Evolutionary conservation across 2,888 invertebrate genomes (phyloP), one percentile per base, ranked within the genome.

Genomic region (Blera fallax): DNA sequence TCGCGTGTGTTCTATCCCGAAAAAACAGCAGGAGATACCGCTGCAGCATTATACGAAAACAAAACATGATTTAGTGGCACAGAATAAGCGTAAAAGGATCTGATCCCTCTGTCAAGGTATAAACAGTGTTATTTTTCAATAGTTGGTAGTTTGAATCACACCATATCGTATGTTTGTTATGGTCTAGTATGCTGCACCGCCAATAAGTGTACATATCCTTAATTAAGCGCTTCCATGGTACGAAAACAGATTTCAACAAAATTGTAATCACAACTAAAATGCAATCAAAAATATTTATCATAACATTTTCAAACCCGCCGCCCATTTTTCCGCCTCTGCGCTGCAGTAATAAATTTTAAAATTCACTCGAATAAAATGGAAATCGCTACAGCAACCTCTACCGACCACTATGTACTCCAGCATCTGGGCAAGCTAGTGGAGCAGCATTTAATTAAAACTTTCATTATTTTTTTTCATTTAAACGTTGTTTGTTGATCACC

Each of bases 381-480:
- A 48, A 48, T 10, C 3, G 48, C 21, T 48, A 3, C 10, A 54
- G 16, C 29, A 29, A 54, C 16, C 29, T 29, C 29, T n/a, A n/a
- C n/a, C n/a, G 6, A 52, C 27, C 8, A 16, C 29, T 7, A n/a
- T n/a, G n/a, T n/a, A 16, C 7, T 16, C 27, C 27, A 16, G 14
- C 54, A 54, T 32, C 27, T 29, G 54, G 14, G 29, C 16, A 18
- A 34, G 37, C 37, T 21, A 6, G 24, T 29, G 14, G 40, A 10
- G 16, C 67, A 3, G 16, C 40, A 24, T 69, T 69, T 69, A 69
- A 69, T 69, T 69, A 69, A 69, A 69, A 69, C 54, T 43, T 69
- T 54, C 69, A 69, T 56, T 40, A 29, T 54, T 69, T 54, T 69
- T 54, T 69, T 32, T 18, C 27, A 54, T 69, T 54, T 29, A 54